Conservation (phyloP, 1,140 invertebrate genomes). For the Idris sp. region DNA sequence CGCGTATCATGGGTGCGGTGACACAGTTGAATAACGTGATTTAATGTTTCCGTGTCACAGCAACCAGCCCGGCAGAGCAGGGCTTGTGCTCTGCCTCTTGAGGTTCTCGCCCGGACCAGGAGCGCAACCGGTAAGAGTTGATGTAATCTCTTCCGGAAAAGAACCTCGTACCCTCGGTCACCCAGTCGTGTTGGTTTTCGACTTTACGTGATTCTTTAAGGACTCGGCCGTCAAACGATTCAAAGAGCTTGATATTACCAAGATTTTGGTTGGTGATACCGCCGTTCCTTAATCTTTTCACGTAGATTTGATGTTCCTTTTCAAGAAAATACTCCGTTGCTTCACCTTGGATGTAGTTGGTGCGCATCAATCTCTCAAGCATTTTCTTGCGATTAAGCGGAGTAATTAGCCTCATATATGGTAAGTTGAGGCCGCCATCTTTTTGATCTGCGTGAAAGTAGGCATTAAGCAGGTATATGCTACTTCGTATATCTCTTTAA, state of each 20-base stretch:
- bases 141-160: slow-evolving; percentile 17
- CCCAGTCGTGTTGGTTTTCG: slow-evolving; percentile 19
- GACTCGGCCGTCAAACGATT: not conserved
- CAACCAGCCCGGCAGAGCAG: slow-evolving; percentile 42
- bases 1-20: not conserved
- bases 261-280: not conserved
- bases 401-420: not conserved
- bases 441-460: slow-evolving; percentile 34
- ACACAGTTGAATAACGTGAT: slow-evolving; percentile 7
- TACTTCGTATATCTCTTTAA: not conserved
- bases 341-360: too few species aligned
- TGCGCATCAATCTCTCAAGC: not conserved
- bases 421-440: slow-evolving; percentile 34
- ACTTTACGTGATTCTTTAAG: slow-evolving; percentile 5
- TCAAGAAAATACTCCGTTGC: too few species aligned
- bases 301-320: too few species aligned
- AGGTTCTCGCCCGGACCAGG: slow-evolving; percentile 9
- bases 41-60: slow-evolving; percentile 29
- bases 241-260: not conserved
- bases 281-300: too few species aligned
- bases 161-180: slow-evolving; percentile 13
- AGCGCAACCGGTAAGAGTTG: not conserved
- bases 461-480: slow-evolving; percentile 34
- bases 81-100: slow-evolving; percentile 9
- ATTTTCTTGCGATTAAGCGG: not conserved